Conservation (phyloP, 2,113 vertebrate genomes). For the Lamprotornis superbus region DNA sequence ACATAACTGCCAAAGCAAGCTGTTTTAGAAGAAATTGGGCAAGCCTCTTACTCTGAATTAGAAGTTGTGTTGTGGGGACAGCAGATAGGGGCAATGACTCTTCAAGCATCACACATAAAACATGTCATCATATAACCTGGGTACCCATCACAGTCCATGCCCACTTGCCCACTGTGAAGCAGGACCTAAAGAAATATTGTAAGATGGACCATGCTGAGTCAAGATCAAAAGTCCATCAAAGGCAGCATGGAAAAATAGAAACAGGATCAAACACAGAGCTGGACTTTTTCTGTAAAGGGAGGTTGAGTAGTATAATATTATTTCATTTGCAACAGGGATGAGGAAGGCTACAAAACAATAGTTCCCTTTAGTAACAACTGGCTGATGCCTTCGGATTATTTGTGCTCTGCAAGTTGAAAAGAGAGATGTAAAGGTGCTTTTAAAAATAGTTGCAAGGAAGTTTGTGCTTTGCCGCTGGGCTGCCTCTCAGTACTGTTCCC, state of each 20-base stretch:
- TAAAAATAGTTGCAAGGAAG: constrained; percentile 15
- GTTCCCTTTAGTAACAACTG: neutral
- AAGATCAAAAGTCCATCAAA: neutral
- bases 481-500: neutral
- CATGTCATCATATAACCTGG: fast-evolving
- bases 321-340: neutral
- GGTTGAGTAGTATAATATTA: neutral
- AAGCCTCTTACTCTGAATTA: neutral
- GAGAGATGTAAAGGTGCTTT: neutral
- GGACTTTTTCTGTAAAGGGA: neutral
- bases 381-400: neutral
- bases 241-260: neutral
- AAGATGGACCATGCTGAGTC: neutral
- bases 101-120: neutral
- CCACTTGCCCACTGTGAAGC: neutral
- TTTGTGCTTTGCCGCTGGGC: neutral
- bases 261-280: neutral
- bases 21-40: neutral
- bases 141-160: neutral
- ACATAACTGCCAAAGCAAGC: neutral
- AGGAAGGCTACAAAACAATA: neutral
- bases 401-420: neutral
- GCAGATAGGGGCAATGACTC: neutral
- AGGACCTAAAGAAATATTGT: neutral
- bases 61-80: neutral